A percentile compares a stretch with the other conserved stretches of the same genome.
Conservation (phyloP, 2,888 invertebrate species). For the Archips crataeganus region DNA sequence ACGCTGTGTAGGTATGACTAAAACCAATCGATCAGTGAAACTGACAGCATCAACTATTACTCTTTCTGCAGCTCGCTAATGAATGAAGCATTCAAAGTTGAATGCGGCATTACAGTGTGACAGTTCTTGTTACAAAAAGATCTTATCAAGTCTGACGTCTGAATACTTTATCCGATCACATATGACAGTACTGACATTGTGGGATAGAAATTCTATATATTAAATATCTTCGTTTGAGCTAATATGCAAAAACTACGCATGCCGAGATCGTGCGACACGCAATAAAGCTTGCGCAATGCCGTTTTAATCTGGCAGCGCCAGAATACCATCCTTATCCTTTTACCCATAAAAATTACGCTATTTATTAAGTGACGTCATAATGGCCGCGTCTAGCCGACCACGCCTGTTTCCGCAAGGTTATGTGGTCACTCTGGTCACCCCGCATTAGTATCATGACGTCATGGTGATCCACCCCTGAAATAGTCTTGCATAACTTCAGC, state of each 20-base stretch:
- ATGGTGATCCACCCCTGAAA: slow-evolving; percentile 43
- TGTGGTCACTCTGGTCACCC: slow-evolving; percentile 53
- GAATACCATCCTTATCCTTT: slow-evolving; percentile 7
- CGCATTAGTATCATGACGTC: slow-evolving; percentile 48
- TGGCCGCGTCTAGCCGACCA: slow-evolving; percentile 50
- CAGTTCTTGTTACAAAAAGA: background rate
- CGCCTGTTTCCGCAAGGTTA: slow-evolving; percentile 50
- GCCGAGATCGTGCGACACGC: slow-evolving; percentile 38
- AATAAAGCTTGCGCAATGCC: slow-evolving; percentile 36
- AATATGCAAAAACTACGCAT: slow-evolving; percentile 36
- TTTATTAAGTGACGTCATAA: slow-evolving; percentile 50
- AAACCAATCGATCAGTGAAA: background rate
- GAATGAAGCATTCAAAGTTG: background rate
- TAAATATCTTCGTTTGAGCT: slow-evolving; percentile 25
- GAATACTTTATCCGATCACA: slow-evolving; percentile 10
- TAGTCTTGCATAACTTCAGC: slow-evolving; percentile 18
- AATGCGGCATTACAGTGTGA: background rate
- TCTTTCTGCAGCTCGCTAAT: background rate
- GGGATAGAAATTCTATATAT: slow-evolving; percentile 37
- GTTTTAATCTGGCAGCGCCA: slow-evolving; percentile 12
- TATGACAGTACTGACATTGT: slow-evolving; percentile 14
- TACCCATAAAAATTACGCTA: slow-evolving; percentile 37
- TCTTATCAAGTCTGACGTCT: background rate
- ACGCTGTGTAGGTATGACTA: no score
- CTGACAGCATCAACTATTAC: background rate